phyloP scores from a whole-genome alignment of 2,113 vertebrate species.

The Onychostoma macrolepis region DNA sequence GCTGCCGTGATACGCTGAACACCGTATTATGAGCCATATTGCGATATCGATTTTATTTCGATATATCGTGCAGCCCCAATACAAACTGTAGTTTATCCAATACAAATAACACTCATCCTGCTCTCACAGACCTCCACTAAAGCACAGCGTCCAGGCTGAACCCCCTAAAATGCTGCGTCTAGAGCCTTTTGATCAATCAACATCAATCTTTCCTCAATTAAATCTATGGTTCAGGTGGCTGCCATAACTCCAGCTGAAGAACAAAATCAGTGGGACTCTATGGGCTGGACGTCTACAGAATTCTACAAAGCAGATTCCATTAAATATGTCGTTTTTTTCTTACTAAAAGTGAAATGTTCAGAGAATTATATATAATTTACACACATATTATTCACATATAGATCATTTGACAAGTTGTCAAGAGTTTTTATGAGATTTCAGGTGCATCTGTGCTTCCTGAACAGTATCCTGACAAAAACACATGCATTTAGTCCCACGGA shows the following conservation, averaged over 20 bases:
- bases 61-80: not conserved
- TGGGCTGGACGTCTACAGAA: not conserved
- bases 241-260: not conserved
- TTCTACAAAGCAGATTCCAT: not conserved
- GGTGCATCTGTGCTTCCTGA: not conserved
- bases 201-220: not conserved
- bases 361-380: not conserved
- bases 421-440: not conserved
- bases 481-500: not conserved
- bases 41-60: not conserved
- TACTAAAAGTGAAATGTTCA: not conserved
- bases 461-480: not conserved
- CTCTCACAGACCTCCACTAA: not conserved
- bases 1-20: not conserved
- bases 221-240: not conserved
- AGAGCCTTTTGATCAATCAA: not conserved
- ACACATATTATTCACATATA: not conserved
- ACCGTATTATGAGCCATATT: not conserved
- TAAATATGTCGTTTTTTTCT: not conserved
- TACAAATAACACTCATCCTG: not conserved
- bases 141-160: not conserved
- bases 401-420: not conserved
- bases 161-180: not conserved
- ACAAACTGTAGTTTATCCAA: conserved; percentile 3
- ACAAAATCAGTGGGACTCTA: not conserved